Conservation (phyloP, 2,888 invertebrate species). For the Endotricha flammealis region DNA sequence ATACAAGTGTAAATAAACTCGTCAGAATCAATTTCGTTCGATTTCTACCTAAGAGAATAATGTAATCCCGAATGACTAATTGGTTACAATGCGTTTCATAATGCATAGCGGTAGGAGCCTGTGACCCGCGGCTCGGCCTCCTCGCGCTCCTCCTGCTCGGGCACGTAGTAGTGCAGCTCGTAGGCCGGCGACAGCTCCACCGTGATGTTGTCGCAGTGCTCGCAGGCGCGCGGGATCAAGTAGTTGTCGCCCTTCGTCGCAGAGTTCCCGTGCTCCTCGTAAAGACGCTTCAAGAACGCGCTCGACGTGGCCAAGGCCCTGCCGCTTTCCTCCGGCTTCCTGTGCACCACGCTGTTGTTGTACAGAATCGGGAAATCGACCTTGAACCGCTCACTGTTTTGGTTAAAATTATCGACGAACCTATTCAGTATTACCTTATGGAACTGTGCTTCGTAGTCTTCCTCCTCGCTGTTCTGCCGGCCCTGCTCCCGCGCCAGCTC, state of each 20-base stretch:
- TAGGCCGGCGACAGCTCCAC: slow-evolving; percentile 62
- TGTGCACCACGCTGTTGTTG: slow-evolving; percentile 56
- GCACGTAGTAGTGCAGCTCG: slow-evolving; percentile 66
- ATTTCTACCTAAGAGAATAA: too few relatives aligned
- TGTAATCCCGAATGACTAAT: not conserved
- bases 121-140: slow-evolving; percentile 30
- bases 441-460: slow-evolving; percentile 51
- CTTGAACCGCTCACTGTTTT: slow-evolving; percentile 54
- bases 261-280: slow-evolving; percentile 21
- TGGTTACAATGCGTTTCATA: slow-evolving; percentile 27
- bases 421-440: slow-evolving; percentile 49
- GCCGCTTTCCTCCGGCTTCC: slow-evolving; percentile 28
- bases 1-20: not conserved
- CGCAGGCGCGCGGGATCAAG: slow-evolving; percentile 27
- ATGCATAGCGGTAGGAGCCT: slow-evolving; percentile 30
- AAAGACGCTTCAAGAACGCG: slow-evolving; percentile 46
- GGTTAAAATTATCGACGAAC: slow-evolving; percentile 61
- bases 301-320: slow-evolving; percentile 46
- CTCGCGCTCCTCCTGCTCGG: slow-evolving; percentile 59
- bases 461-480: slow-evolving; percentile 33
- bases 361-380: slow-evolving; percentile 58
- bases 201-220: slow-evolving; percentile 45
- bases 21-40: too few relatives aligned
- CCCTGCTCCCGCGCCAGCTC: slow-evolving; percentile 22
- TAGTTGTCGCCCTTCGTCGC: slow-evolving; percentile 15